Evolutionary conservation across 2,113 vertebrate species (phyloP).

Genomic region (Petromus typicus): DNA sequence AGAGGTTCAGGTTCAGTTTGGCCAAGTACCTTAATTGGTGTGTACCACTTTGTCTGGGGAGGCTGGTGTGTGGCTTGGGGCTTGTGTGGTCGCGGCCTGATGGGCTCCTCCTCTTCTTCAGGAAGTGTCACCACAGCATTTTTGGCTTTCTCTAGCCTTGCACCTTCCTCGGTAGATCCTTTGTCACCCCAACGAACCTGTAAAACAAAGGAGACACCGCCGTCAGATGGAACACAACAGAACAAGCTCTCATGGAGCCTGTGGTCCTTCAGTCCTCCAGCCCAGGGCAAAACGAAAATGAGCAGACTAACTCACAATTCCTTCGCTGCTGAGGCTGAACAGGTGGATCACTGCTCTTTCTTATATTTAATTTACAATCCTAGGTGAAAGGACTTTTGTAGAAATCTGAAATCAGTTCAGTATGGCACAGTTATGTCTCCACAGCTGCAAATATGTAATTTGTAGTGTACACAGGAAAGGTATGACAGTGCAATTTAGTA

Average conservation of each 20-base stretch:
- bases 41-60: slow-evolving; percentile 95
- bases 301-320: not conserved
- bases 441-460: not conserved
- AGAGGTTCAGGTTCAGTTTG: not conserved
- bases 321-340: not conserved
- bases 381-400: not conserved
- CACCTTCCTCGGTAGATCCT: slow-evolving; percentile 98
- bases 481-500: not conserved
- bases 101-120: slow-evolving; percentile 90
- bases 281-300: not conserved
- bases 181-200: slow-evolving; percentile 99
- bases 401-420: slow-evolving; percentile 30
- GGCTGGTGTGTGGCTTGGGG: slow-evolving; percentile 83
- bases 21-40: slow-evolving; percentile 94
- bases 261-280: not conserved
- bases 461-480: not conserved
- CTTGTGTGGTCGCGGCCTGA: slow-evolving; percentile 85
- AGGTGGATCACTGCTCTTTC: not conserved
- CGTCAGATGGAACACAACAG: not conserved
- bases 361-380: not conserved
- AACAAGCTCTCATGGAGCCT: not conserved
- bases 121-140: slow-evolving; percentile 94
- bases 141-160: slow-evolving; percentile 96
- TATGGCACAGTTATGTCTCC: not conserved
- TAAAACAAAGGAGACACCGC: slow-evolving; percentile 40